Percentiles rank a stretch among this genome's conserved stretches.
Conservation (phyloP, 2,888 invertebrate genomes). For the Trissolcus brochymenae region DNA sequence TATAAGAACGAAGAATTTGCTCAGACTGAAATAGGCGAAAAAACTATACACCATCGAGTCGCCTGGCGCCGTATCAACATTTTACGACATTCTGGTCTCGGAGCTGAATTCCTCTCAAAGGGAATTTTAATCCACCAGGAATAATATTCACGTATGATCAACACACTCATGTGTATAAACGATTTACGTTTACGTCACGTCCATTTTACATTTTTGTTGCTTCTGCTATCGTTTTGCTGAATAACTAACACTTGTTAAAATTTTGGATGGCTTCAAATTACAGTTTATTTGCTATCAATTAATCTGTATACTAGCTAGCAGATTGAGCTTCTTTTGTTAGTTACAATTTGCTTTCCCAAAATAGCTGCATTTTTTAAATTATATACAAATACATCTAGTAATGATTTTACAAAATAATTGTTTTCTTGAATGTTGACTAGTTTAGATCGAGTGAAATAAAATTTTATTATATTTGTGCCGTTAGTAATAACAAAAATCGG, state of each 20-base stretch:
- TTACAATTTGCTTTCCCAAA: too few relatives aligned
- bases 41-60: constrained; percentile 51
- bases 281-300: constrained; percentile 5
- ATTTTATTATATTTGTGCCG: too few relatives aligned
- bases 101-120: constrained; percentile 42
- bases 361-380: too few relatives aligned
- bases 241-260: constrained; percentile 7
- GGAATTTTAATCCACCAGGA: constrained; percentile 31
- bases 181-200: not conserved
- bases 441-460: too few relatives aligned
- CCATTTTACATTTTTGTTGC: not conserved
- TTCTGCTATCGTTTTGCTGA: not conserved
- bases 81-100: constrained; percentile 63
- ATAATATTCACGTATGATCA: constrained; percentile 16
- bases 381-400: too few relatives aligned
- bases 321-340: too few relatives aligned
- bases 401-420: too few relatives aligned
- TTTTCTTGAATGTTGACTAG: too few relatives aligned
- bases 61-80: constrained; percentile 63
- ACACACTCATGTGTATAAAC: constrained; percentile 18
- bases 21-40: constrained; percentile 32
- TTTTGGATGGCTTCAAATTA: constrained; percentile 2
- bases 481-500: too few relatives aligned
- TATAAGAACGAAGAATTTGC: too few relatives aligned
- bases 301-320: too few relatives aligned